A percentile compares a stretch with the other conserved stretches of the same genome.
Conservation (phyloP, 23 tunicate species). For the Phallusia fumigata region DNA sequence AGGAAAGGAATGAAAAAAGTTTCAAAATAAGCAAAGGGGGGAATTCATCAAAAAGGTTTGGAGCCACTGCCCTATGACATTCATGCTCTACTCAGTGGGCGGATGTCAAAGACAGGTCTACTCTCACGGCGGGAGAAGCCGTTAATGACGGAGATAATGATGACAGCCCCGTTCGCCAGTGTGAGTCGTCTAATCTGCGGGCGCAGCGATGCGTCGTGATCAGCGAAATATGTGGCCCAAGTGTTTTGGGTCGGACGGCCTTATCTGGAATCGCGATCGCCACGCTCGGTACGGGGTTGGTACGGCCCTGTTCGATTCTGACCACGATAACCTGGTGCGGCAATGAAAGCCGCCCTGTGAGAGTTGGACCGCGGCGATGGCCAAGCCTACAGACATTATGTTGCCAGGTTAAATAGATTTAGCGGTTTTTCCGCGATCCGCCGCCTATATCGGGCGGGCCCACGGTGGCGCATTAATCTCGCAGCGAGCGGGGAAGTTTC, state of each 20-base stretch:
- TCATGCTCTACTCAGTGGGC: too few species aligned
- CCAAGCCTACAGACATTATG: neutral
- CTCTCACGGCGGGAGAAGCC: too few species aligned
- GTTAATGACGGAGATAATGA: too few species aligned
- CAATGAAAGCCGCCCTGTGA: neutral
- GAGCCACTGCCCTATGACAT: too few species aligned
- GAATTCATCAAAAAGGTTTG: too few species aligned
- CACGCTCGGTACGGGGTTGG: neutral
- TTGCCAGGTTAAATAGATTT: conserved; percentile 1
- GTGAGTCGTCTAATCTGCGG: too few species aligned
- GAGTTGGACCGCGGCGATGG: neutral
- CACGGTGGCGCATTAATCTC: neutral
- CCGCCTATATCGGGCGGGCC: neutral
- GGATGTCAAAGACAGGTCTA: too few species aligned
- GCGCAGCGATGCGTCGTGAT: neutral
- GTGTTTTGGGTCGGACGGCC: neutral
- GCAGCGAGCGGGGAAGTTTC: neutral
- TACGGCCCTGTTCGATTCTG: neutral
- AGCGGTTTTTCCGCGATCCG: neutral
- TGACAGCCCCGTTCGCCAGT: too few species aligned
- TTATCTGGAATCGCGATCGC: neutral
- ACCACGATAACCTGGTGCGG: neutral
- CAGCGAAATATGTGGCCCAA: neutral
- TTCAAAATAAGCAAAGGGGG: too few species aligned
- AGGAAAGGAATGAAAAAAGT: too few species aligned